A percentile compares a stretch with the other conserved stretches of the same genome.
These are phyloP conservation scores for Falco biarmicus DNA, from an alignment of 2,797 vertebrate genomes.

Conservation along the genomic window DNA sequence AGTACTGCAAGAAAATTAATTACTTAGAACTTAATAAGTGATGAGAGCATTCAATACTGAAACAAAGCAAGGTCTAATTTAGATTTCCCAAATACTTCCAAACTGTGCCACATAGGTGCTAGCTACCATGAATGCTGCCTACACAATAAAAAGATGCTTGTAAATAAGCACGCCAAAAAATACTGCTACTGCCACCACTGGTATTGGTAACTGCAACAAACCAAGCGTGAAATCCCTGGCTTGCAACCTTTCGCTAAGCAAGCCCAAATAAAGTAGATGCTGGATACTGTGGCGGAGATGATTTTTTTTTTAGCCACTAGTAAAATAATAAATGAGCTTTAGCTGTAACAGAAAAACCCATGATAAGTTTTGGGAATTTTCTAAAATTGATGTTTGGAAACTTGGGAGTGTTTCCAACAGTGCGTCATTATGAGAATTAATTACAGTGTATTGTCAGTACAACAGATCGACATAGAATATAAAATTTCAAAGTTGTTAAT, in stretches of 20 bases:
- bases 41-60: background rate
- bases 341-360: background rate
- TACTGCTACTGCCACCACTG: background rate
- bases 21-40: background rate
- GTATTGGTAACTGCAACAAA: background rate
- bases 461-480: rapidly evolving
- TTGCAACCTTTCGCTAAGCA: background rate
- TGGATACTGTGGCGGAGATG: background rate
- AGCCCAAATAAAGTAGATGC: background rate
- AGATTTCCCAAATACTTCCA: background rate
- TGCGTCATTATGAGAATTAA: background rate
- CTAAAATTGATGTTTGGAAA: background rate
- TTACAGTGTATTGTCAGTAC: background rate
- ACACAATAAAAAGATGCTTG: background rate
- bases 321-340: background rate
- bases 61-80: background rate
- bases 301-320: background rate
- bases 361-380: background rate
- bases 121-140: background rate
- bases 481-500: background rate
- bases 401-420: background rate
- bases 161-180: background rate
- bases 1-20: background rate
- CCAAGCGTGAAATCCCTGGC: background rate
- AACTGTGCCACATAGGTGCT: background rate